These are phyloP conservation scores for Propithecus coquereli DNA, from an alignment of 2,113 vertebrate species.

Conservation along the genomic window DNA sequence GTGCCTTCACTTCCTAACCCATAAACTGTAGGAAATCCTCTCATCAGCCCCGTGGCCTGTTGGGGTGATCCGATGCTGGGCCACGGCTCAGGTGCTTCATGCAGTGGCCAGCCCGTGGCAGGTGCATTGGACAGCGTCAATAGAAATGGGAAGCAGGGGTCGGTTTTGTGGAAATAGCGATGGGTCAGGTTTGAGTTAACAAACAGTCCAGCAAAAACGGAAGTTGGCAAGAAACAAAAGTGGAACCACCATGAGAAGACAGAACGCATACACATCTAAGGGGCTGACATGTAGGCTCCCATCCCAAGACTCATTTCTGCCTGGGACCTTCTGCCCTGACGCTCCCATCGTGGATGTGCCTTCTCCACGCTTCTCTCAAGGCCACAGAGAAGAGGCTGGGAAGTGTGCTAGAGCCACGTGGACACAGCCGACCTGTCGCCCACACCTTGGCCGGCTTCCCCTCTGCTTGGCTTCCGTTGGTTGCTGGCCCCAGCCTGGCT, in stretches of 20 bases:
- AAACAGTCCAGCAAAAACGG: background rate
- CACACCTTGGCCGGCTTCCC: rapidly evolving
- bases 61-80: background rate
- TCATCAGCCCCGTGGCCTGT: background rate
- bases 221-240: background rate
- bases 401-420: rapidly evolving
- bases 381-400: background rate
- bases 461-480: no score
- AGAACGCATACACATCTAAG: background rate
- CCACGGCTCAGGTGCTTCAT: rapidly evolving
- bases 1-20: background rate
- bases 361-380: background rate
- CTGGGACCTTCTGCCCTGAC: background rate
- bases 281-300: background rate
- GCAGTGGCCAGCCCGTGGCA: rapidly evolving
- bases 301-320: background rate
- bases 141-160: background rate
- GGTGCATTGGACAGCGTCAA: rapidly evolving
- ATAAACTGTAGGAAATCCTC: rapidly evolving
- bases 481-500: background rate
- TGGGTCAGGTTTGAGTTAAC: background rate
- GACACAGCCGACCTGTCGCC: background rate
- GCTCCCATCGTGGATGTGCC: rapidly evolving
- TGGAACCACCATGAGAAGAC: background rate
- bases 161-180: background rate